Conservation (phyloP, 1,140 invertebrate species). For the Aporrectodea caliginosa region DNA sequence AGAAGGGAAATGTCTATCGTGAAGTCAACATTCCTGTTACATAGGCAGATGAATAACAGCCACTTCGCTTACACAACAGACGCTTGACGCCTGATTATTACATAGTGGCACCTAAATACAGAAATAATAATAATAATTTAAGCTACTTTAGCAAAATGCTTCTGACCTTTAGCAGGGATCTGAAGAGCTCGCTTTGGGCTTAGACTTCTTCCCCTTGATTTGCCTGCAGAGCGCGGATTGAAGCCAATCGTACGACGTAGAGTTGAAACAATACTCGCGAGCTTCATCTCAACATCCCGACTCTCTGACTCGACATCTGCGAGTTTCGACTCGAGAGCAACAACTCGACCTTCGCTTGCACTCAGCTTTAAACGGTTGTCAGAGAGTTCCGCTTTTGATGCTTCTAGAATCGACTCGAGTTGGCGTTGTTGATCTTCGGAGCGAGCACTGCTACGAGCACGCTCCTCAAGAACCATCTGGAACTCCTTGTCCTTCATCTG, state of each 20-base stretch:
- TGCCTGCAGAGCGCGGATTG: too few relatives aligned
- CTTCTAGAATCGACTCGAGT: conserved; percentile 79
- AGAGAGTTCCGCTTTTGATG: conserved; percentile 70
- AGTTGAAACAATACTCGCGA: conserved; percentile 73
- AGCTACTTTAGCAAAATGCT: too few relatives aligned
- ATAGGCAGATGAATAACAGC: too few relatives aligned
- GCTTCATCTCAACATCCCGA: conserved; percentile 75
- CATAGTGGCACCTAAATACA: too few relatives aligned
- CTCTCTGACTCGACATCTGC: conserved; percentile 71
- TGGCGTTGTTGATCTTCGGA: conserved; percentile 67
- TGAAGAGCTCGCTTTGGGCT: too few relatives aligned
- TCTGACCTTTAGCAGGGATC: too few relatives aligned
- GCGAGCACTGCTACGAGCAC: not conserved
- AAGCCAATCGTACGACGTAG: conserved; percentile 78
- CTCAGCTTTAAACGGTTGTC: conserved; percentile 71
- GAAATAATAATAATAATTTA: too few relatives aligned
- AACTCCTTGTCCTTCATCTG: not conserved
- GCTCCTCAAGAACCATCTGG: not conserved
- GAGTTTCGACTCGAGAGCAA: conserved; percentile 74
- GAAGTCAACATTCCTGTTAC: too few relatives aligned
- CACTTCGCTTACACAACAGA: too few relatives aligned
- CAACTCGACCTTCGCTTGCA: conserved; percentile 76
- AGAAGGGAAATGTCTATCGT: too few relatives aligned
- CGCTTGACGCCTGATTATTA: too few relatives aligned
- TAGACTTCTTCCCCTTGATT: too few relatives aligned